Evolutionary conservation across 1,140 invertebrate species (phyloP), one percentile per base, ranked within the genome.

Genomic region (Diprion similis): DNA sequence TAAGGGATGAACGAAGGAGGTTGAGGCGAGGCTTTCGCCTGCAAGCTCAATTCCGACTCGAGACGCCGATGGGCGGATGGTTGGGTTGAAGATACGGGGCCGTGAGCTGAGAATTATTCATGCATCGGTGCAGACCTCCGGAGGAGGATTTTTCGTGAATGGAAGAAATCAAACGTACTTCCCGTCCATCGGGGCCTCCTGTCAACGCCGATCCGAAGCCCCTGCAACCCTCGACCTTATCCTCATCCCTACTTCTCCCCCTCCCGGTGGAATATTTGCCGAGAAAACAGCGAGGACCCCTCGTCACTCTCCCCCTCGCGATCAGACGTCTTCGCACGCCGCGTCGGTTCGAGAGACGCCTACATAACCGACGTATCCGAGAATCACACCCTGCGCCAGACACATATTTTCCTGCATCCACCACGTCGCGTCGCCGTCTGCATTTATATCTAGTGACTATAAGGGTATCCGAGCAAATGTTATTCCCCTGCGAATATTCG

Each of bases 261-360:
- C 48, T 59, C n/a, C 51, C 51, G n/a, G 11, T 9, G 6, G 24
- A 37, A 59, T 59, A 59, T 59, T 59, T 59, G 51, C 51, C n/a
- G 51, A 59, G 51, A 59, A 59, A 59, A 59, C 51, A 59, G 11
- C 24, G 2, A 37, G n/a, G 6, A 13, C 51, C 51, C 51, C 11
- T 59, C n/a, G 51, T 59, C 51, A 59, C 51, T 59, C 51, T 59
- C n/a, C 51, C 51, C n/a, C 51, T 59, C n/a, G 51, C n/a, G n/a
- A n/a, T n/a, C n/a, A n/a, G n/a, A 13, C n/a, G 11, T 59, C 51
- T 59, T 9, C 51, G 51, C n/a, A 59, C 51, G n/a, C 51, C n/a
- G 11, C 51, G 51, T 59, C 11, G 24, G 24, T 37, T 37, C 24
- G 24, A 37, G 24, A 37, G 24, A 6, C 24, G 24, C 51, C 51